Percentiles rank a stretch among this genome's conserved stretches.
phyloP scores from a whole-genome alignment of 2,888 invertebrate species.

The Rosalia funebris region DNA sequence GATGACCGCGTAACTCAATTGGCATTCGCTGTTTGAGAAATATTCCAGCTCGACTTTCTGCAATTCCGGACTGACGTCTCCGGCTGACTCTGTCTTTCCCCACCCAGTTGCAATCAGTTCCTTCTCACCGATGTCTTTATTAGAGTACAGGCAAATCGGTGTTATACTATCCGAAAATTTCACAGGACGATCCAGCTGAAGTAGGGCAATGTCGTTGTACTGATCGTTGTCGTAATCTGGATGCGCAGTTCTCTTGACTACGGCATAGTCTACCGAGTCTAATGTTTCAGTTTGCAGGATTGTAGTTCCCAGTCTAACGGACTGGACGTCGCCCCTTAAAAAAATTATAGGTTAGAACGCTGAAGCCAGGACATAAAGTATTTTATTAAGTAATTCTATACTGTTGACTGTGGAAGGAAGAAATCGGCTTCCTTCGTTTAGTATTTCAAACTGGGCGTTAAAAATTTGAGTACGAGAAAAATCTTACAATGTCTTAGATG shows the following conservation, averaged over 20 bases:
- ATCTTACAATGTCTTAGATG: conserved; percentile 47
- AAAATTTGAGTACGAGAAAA: neutral
- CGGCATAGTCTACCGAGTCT: conserved; percentile 54
- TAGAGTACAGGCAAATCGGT: conserved; percentile 65
- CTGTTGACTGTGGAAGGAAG: too few relatives aligned
- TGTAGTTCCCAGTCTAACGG: conserved; percentile 65
- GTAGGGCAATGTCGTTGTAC: conserved; percentile 68
- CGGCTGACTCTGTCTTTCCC: conserved; percentile 58
- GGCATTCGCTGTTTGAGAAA: conserved; percentile 55
- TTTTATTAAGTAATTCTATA: too few relatives aligned
- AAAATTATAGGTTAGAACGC: too few relatives aligned
- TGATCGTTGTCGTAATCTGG: conserved; percentile 62
- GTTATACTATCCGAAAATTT: conserved; percentile 59
- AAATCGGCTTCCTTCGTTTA: too few relatives aligned
- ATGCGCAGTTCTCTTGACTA: conserved; percentile 59
- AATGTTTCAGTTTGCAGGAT: conserved; percentile 56
- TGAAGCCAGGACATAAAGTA: too few relatives aligned
- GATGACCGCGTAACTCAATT: conserved; percentile 47
- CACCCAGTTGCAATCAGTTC: conserved; percentile 64
- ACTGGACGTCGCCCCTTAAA: conserved; percentile 56
- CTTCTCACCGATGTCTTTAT: conserved; percentile 31
- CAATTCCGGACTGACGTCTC: conserved; percentile 55
- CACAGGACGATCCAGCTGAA: conserved; percentile 61
- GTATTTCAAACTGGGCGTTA: too few relatives aligned
- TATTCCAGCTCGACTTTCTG: conserved; percentile 63